Conservation (phyloP, 2,113 vertebrate species). For the Actinemys pallida region DNA sequence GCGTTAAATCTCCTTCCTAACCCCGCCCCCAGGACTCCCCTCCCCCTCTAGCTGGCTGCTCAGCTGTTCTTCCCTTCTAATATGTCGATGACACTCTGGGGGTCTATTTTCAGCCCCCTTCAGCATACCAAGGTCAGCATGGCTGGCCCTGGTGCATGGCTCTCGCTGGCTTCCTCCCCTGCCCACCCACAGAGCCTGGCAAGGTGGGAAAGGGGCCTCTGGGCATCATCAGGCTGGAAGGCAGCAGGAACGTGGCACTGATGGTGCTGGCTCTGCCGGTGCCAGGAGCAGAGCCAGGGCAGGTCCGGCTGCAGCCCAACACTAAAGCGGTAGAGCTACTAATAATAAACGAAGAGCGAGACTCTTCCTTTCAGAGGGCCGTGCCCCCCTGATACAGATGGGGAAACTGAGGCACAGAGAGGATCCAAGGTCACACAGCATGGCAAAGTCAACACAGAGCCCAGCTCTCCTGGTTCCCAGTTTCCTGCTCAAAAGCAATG, state of each 20-base stretch:
- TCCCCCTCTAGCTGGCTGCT: background rate
- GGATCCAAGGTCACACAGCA: background rate
- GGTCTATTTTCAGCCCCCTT: slow-evolving; percentile 1
- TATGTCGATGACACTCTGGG: background rate
- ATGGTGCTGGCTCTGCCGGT: background rate
- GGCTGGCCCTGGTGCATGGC: background rate
- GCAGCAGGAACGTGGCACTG: background rate
- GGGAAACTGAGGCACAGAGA: background rate
- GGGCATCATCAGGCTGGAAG: background rate
- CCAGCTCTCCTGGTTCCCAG: background rate
- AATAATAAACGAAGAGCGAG: background rate
- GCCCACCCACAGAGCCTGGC: background rate
- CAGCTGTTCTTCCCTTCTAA: background rate
- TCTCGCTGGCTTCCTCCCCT: background rate
- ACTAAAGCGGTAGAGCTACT: background rate
- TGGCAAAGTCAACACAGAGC: background rate
- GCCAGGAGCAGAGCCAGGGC: background rate
- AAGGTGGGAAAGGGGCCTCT: background rate
- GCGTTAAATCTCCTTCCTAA: background rate
- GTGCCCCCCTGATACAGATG: background rate
- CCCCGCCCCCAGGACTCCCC: background rate
- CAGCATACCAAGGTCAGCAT: background rate
- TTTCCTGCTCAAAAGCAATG: background rate
- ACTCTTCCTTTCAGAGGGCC: background rate
- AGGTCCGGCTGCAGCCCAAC: background rate